These are phyloP conservation scores for Empidonax traillii DNA, from an alignment of 2,113 vertebrate genomes.

Conservation along the genomic window DNA sequence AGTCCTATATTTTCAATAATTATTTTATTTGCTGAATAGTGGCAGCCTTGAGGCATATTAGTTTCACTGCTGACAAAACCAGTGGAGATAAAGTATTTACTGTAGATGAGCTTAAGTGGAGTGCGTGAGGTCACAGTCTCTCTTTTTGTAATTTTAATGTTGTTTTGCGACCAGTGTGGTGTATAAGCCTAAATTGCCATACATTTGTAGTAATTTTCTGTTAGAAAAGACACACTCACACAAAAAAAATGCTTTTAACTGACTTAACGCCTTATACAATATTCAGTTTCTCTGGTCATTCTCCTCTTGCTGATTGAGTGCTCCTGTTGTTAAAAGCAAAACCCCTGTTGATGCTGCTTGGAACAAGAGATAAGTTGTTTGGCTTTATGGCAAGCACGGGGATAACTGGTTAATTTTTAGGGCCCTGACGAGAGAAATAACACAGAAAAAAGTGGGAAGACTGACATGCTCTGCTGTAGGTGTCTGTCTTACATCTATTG, in stretches of 20 bases:
- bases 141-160: conserved; percentile 10
- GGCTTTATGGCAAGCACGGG: background rate
- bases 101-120: conserved; percentile 7
- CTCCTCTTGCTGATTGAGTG: background rate
- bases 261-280: background rate
- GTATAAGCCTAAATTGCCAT: background rate
- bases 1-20: background rate
- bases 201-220: background rate
- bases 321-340: background rate
- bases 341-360: background rate
- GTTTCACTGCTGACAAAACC: background rate
- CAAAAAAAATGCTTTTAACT: background rate
- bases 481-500: accelerated
- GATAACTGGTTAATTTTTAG: background rate
- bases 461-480: accelerated
- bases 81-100: conserved; percentile 9
- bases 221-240: background rate
- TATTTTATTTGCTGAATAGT: background rate
- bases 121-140: background rate
- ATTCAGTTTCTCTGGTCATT: background rate
- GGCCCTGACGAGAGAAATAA: background rate
- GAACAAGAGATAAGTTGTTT: background rate
- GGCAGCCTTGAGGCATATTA: background rate
- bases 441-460: background rate
- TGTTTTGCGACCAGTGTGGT: background rate